A percentile compares a stretch with the other conserved stretches of the same genome.
phyloP scores from a whole-genome alignment of 1,140 invertebrate genomes.

The Ceratitis capitata region DNA sequence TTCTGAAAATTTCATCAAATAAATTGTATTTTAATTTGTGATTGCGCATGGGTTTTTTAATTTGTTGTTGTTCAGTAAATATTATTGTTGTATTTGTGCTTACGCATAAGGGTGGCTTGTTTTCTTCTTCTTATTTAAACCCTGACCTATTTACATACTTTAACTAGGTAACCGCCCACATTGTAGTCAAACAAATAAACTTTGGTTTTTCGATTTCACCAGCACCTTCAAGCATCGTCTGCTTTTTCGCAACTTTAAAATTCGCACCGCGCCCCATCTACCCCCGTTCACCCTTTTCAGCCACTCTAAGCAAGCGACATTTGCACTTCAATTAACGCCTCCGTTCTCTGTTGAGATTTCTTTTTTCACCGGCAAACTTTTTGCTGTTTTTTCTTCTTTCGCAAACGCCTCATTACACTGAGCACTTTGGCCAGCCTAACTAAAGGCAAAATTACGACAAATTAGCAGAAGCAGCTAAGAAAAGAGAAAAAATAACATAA shows the following conservation, averaged over 20 bases:
- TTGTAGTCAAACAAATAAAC: background rate
- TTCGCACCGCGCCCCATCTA: background rate
- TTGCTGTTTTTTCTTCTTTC: background rate
- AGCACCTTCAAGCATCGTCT: background rate
- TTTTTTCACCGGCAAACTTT: background rate
- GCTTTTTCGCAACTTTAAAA: constrained; percentile 20
- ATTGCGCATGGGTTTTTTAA: no score
- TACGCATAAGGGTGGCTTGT: no score
- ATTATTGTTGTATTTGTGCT: no score
- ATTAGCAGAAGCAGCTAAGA: background rate
- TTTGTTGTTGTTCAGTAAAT: no score
- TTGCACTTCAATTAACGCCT: constrained; percentile 36
- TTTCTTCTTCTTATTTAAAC: background rate
- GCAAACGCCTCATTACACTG: background rate
- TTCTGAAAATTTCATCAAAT: no score
- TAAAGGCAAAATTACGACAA: constrained; percentile 18
- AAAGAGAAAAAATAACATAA: background rate
- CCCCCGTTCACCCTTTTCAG: background rate
- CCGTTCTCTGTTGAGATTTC: background rate
- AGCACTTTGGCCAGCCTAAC: constrained; percentile 1
- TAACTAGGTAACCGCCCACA: background rate
- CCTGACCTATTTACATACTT: background rate
- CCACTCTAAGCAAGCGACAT: background rate
- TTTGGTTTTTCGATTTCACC: background rate
- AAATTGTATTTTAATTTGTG: no score